Evolutionary conservation across 1,140 invertebrate species (phyloP), one percentile per base, ranked within the genome.

Genomic region (Lethrus apterus): DNA sequence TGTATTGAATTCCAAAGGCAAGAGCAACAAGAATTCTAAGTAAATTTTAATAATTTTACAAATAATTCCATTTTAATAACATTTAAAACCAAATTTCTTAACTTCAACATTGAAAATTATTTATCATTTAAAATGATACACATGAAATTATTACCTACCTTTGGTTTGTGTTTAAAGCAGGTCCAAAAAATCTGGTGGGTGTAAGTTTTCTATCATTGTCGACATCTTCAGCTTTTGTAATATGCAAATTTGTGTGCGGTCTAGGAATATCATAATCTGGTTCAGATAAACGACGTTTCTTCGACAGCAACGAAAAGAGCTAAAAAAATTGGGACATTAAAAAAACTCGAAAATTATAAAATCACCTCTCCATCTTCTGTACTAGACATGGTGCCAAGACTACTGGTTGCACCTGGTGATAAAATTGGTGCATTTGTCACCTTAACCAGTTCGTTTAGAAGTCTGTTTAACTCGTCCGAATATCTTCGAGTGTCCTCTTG

Each of bases 251-350:
- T 14, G 50, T 50, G 38, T 68, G 68, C 2, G 68, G 63, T 24
- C 68, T 55, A 4, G 69, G 69, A 33, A 70, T 52, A 45, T 70
- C 69, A 50, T 70, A 70, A 33, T 70, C 67, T 8, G 69, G 66
- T 31, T 70, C 69, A 21, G 65, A 68, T 17, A 53, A 34, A 7
- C 65, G 46, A 15, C 66, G 52, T 44, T 55, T 44, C 31, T 59
- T 31, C 11, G 55, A 54, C 17, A 57, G 60, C 14, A 59, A 33
- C 24, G 63, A 44, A 46, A 54, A 34, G 38, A 56, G 52, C 60
- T 64, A 44, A n/a, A 56, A 47, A 50, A 20, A 26, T 4, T 14
- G 32, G 14, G 8, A 8, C 14, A 34, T 34, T 34, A 14, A 7
- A 7, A 34, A 7, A 7, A 26, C 7, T 14, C 31, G 31, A 4